phyloP scores from a whole-genome alignment of 2,888 invertebrate species.

The Andrena bucephala region DNA sequence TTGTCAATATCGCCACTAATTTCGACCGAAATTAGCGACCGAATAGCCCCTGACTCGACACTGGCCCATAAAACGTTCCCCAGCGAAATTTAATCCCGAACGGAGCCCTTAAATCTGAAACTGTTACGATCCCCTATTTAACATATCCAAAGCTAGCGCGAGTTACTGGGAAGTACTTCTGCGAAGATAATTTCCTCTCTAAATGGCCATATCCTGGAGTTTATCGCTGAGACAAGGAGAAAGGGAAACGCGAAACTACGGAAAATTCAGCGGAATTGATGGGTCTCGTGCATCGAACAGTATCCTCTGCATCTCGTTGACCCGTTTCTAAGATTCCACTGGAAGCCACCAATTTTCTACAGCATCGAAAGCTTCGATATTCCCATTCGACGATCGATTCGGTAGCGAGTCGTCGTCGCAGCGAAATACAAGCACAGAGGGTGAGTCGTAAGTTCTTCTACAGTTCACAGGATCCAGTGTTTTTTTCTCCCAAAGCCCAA shows the following conservation, averaged over 20 bases:
- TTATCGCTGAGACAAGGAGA: not conserved
- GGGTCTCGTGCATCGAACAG: conserved; percentile 1
- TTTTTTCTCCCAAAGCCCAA: no score
- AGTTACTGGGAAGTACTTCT: no score
- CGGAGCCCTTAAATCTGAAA: no score
- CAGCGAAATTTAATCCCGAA: no score
- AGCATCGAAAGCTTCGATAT: conserved; percentile 15
- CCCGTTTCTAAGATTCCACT: conserved; percentile 11
- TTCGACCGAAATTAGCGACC: no score
- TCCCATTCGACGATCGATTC: conserved; percentile 2
- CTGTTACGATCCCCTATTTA: no score
- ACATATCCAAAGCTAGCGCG: no score
- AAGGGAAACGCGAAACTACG: not conserved
- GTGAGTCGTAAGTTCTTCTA: not conserved
- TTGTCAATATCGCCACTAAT: no score
- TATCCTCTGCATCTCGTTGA: conserved; percentile 17
- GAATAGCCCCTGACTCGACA: no score
- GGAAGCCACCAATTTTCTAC: conserved; percentile 40
- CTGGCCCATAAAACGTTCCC: no score
- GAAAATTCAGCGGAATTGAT: conserved; percentile 3
- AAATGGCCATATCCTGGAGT: not conserved
- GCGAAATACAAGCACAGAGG: no score
- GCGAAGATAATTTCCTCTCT: not conserved
- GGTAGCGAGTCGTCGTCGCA: not conserved
- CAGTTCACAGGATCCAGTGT: no score